Conservation (phyloP, 1,140 invertebrate genomes). For the Drosophila littoralis region DNA sequence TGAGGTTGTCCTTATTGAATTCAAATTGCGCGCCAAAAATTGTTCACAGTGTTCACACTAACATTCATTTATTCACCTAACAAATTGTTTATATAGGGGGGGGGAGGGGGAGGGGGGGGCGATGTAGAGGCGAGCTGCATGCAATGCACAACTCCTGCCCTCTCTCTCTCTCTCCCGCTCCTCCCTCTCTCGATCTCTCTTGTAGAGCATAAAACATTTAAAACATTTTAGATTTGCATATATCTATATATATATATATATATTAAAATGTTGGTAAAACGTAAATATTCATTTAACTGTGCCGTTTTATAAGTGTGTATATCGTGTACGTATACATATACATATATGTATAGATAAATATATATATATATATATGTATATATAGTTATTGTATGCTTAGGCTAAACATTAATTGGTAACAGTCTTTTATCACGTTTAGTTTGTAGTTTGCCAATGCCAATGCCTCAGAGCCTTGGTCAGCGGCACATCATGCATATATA, state of each 20-base stretch:
- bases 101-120: too few relatives aligned
- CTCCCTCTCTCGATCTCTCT: constrained; percentile 11
- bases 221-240: constrained; percentile 32
- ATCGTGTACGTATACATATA: too few relatives aligned
- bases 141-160: neutral
- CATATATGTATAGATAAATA: constrained; percentile 25
- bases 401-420: constrained; percentile 60
- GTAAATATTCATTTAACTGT: constrained; percentile 32
- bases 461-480: constrained; percentile 13
- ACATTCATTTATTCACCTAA: constrained; percentile 42
- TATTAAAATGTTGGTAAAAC: constrained; percentile 43
- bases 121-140: neutral
- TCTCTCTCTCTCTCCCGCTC: constrained; percentile 12
- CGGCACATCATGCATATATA: constrained; percentile 5
- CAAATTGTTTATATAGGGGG: constrained; percentile 14
- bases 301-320: constrained; percentile 43
- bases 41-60: constrained; percentile 31
- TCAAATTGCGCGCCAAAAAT: constrained; percentile 20
- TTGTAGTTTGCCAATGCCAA: constrained; percentile 39
- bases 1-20: too few relatives aligned
- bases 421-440: constrained; percentile 81
- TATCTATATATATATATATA: constrained; percentile 8
- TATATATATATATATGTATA: constrained; percentile 30
- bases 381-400: constrained; percentile 49
- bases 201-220: constrained; percentile 44